Base-by-base conservation (phyloP, 2,888 invertebrate genomes). In the Vannuccia rotundouncinata region DNA sequence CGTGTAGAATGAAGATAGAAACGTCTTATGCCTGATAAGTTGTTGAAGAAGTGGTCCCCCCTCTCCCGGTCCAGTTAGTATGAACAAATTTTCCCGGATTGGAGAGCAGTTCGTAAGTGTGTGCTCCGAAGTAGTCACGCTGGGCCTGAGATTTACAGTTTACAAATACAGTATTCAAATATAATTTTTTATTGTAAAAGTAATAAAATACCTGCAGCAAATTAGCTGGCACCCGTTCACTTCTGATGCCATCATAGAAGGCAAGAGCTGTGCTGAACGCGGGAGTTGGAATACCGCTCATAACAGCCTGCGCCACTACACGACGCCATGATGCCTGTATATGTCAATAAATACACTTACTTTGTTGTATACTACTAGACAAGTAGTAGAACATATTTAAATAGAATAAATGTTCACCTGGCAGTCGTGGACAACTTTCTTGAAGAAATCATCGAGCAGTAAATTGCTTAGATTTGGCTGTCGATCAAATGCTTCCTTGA, bases 51-150 rank as follows among this genome's bases (percentile, higher is more conserved):
- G 79, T 81, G 17, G 94, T 93, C 82, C 96, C 96, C 31, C 99
- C 99, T 84, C 94, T 94, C 17, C 99, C 99, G 10, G 98, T 99
- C 99, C 99, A 99, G 90, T 99, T 98, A 82, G 98, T 98, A 89
- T 99, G 99, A 0, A 94, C 91, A 87, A 93, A 97, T 84, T 91
- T 91, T 0, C 96, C 97, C 74, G 96, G 96, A 82, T 93, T 90
- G 1, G 90, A 91, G 79, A 95, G 88, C 79, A 96, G 88, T 89
- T 99, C 97, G 86, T 99, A 99, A 0, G 98, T 99, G 88, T 99
- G 99, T 0, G 99, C 98, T 0, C 99, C 99, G 86, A 99, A 99
- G 88, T 95, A 99, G 88, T 99, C 99, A 59, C 99, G 90, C 88
- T 97, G 97, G 0, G 98, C 95, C 92, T 92, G 88, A n/a, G n/a